A percentile compares a stretch with the other conserved stretches of the same genome.
Evolutionary conservation across 2,113 vertebrate species (phyloP).

Genomic region (Odontophorus gujanensis): DNA sequence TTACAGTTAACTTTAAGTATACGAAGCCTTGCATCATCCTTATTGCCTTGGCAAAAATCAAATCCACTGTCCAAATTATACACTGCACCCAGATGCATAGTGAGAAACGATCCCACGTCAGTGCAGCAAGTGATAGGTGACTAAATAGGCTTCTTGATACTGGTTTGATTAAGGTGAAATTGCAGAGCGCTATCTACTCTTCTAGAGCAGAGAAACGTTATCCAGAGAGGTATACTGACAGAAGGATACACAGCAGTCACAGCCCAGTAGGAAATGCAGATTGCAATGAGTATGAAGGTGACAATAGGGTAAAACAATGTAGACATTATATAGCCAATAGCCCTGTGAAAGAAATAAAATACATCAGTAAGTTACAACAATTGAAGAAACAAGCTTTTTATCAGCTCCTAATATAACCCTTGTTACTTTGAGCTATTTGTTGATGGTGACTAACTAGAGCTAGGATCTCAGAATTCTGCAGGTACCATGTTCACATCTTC

Average conservation of each 20-base stretch:
- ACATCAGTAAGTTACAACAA: background rate
- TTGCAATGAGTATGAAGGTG: conserved; percentile 90
- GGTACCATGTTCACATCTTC: background rate
- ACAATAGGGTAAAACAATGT: conserved; percentile 91
- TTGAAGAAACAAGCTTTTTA: background rate
- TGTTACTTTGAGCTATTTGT: background rate
- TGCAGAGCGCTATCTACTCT: background rate
- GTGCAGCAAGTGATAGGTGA: background rate
- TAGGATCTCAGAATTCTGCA: background rate
- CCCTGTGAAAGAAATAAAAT: conserved; percentile 79
- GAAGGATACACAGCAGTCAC: conserved; percentile 96
- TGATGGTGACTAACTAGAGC: background rate
- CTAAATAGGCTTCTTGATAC: accelerated
- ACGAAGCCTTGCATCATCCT: background rate
- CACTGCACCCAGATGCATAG: background rate
- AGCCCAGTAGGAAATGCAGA: conserved; percentile 93
- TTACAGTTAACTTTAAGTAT: background rate
- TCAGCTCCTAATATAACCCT: background rate
- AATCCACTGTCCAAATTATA: background rate
- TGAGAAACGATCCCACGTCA: background rate
- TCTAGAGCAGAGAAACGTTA: background rate
- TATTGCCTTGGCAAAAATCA: background rate
- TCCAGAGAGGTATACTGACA: background rate
- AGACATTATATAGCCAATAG: conserved; percentile 90
- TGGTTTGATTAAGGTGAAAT: background rate